These are phyloP conservation scores for Saguinus midas DNA, from an alignment of 2,113 vertebrate species.

Conservation along the genomic window DNA sequence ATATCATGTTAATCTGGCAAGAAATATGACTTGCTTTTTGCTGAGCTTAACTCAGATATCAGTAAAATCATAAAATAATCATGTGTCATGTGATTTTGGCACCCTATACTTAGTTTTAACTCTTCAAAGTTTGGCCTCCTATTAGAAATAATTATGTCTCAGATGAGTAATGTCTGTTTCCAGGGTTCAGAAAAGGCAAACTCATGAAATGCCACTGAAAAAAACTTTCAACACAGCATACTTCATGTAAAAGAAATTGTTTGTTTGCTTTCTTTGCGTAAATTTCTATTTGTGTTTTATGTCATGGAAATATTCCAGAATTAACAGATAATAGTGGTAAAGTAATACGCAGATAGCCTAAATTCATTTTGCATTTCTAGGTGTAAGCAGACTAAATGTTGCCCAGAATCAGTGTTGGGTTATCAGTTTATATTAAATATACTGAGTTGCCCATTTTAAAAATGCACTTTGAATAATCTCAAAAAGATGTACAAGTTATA, in stretches of 20 bases:
- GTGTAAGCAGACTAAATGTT: slow-evolving; percentile 79
- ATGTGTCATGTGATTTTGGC: slow-evolving; percentile 79
- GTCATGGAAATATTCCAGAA: slow-evolving; percentile 83
- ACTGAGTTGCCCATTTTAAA: slow-evolving; percentile 83
- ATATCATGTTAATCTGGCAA: slow-evolving; percentile 83
- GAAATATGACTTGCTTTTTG: slow-evolving; percentile 77
- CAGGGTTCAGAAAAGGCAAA: slow-evolving; percentile 85
- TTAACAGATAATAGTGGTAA: slow-evolving; percentile 82
- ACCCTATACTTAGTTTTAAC: slow-evolving; percentile 81
- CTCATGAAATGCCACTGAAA: slow-evolving; percentile 85
- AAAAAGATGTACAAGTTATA: slow-evolving; percentile 74
- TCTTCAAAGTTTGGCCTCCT: slow-evolving; percentile 83
- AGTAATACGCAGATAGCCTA: slow-evolving; percentile 81
- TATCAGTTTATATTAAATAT: slow-evolving; percentile 80
- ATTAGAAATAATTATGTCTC: slow-evolving; percentile 80
- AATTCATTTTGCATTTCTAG: slow-evolving; percentile 83
- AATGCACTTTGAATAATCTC: slow-evolving; percentile 87
- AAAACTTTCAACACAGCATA: slow-evolving; percentile 86
- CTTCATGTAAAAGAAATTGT: slow-evolving; percentile 84
- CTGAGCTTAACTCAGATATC: slow-evolving; percentile 76
- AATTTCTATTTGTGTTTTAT: slow-evolving; percentile 86
- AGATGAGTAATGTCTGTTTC: slow-evolving; percentile 81
- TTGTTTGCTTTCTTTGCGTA: slow-evolving; percentile 86
- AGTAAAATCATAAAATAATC: slow-evolving; percentile 75
- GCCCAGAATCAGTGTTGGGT: slow-evolving; percentile 82